phyloP scores from a whole-genome alignment of 2,797 vertebrate genomes.

The Craterocephalus amniculus region DNA sequence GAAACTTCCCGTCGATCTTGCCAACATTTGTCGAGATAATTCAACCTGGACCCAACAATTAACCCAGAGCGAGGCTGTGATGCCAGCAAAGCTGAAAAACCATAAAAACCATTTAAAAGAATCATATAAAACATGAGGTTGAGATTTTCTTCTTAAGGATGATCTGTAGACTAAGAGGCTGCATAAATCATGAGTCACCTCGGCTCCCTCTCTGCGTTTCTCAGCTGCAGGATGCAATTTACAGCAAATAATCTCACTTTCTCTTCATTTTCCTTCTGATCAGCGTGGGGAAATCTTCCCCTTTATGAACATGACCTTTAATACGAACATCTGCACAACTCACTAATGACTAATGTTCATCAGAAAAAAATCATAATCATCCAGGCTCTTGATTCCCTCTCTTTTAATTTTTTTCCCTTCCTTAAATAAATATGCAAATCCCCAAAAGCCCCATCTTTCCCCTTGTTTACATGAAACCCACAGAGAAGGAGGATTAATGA shows the following conservation, averaged over 20 bases:
- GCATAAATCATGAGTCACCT: not conserved
- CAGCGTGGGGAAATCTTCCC: constrained; percentile 1
- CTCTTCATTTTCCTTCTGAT: constrained; percentile 31
- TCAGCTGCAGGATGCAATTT: constrained; percentile 28
- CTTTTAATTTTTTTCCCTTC: not conserved
- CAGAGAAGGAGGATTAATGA: not conserved
- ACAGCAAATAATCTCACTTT: constrained; percentile 31
- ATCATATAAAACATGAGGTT: not conserved
- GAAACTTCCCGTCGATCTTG: not conserved
- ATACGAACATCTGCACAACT: constrained; percentile 8
- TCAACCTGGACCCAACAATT: not conserved
- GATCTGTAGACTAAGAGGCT: not conserved
- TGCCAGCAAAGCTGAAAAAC: not conserved
- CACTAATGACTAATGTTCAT: not conserved
- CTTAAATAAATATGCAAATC: not conserved
- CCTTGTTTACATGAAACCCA: not conserved
- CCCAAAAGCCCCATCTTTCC: not conserved
- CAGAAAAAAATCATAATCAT: not conserved
- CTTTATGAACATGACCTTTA: constrained; percentile 3
- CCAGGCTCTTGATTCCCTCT: too few relatives aligned
- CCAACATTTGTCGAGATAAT: not conserved
- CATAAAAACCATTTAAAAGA: not conserved
- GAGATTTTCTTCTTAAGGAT: not conserved
- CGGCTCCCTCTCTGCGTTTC: not conserved
- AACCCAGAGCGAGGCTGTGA: not conserved